Evolutionary conservation across 92 coral and sea anemone species (phyloP).

Genomic region (Porites evermanni): DNA sequence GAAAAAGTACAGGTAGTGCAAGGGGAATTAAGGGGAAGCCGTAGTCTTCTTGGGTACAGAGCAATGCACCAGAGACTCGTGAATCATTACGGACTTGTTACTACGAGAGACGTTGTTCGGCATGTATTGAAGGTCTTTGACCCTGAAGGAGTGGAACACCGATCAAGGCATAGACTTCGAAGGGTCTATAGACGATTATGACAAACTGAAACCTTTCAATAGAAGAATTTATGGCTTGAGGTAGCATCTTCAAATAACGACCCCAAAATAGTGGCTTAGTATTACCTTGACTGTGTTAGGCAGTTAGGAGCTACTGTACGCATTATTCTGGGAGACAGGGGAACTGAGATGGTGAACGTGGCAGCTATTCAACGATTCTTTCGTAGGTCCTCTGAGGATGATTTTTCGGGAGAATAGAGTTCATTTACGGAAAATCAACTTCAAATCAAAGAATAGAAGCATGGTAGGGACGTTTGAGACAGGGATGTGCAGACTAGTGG

Average conservation of each 20-base stretch:
- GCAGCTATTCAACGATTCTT: slow-evolving; percentile 68
- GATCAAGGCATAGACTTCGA: slow-evolving; percentile 31
- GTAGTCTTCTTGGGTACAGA: slow-evolving; percentile 58
- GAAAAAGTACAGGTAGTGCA: slow-evolving; percentile 35
- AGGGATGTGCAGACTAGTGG: slow-evolving; percentile 60
- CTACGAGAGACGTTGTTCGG: slow-evolving; percentile 51
- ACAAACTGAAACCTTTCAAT: slow-evolving; percentile 53
- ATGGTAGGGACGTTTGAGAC: slow-evolving; percentile 65
- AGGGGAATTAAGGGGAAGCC: slow-evolving; percentile 56
- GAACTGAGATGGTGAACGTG: slow-evolving; percentile 53
- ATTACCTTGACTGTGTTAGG: slow-evolving; percentile 35
- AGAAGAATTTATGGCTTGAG: slow-evolving; percentile 44
- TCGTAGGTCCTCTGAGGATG: slow-evolving; percentile 44
- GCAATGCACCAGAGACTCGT: slow-evolving; percentile 64
- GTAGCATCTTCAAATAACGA: slow-evolving; percentile 42
- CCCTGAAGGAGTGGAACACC: slow-evolving; percentile 56
- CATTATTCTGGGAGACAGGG: slow-evolving; percentile 52
- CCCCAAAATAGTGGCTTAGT: slow-evolving; percentile 25
- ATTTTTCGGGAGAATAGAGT: slow-evolving; percentile 56
- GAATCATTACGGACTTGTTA: slow-evolving; percentile 26
- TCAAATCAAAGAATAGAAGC: slow-evolving; percentile 69
- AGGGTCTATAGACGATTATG: slow-evolving; percentile 35
- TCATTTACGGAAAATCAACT: slow-evolving; percentile 57
- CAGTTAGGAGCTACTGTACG: slow-evolving; percentile 53
- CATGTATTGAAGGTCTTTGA: slow-evolving; percentile 36